Percentiles rank a stretch among this genome's conserved stretches.
Conservation (phyloP, 1,140 invertebrate species). For the Ylistrum balloti region DNA sequence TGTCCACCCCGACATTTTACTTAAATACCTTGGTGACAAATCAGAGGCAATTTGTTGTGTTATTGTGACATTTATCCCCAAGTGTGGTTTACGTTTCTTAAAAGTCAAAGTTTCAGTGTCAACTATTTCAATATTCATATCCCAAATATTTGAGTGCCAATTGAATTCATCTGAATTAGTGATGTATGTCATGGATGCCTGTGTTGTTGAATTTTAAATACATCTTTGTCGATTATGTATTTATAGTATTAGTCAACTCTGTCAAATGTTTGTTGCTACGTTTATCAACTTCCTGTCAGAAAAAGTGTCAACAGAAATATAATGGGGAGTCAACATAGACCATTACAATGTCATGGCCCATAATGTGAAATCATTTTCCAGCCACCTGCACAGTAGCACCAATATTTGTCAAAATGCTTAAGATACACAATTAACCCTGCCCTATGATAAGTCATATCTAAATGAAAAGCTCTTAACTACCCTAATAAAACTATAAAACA, state of each 20-base stretch:
- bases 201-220: background rate
- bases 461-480: too few species aligned
- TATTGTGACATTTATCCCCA: background rate
- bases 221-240: background rate
- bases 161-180: background rate
- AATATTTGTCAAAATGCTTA: too few species aligned
- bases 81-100: background rate
- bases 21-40: background rate
- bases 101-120: conserved; percentile 12
- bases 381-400: too few species aligned
- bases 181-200: background rate
- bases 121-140: background rate
- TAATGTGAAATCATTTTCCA: too few species aligned
- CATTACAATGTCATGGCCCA: too few species aligned
- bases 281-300: background rate
- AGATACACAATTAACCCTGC: too few species aligned
- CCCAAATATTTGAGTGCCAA: background rate
- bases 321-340: background rate
- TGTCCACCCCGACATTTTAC: background rate
- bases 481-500: too few species aligned
- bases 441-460: too few species aligned
- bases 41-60: background rate
- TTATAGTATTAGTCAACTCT: conserved; percentile 16
- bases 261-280: background rate
- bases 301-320: background rate